These are phyloP conservation scores for Sebastes trivittatus DNA, from an alignment of 2,797 vertebrate species.

Conservation along the genomic window DNA sequence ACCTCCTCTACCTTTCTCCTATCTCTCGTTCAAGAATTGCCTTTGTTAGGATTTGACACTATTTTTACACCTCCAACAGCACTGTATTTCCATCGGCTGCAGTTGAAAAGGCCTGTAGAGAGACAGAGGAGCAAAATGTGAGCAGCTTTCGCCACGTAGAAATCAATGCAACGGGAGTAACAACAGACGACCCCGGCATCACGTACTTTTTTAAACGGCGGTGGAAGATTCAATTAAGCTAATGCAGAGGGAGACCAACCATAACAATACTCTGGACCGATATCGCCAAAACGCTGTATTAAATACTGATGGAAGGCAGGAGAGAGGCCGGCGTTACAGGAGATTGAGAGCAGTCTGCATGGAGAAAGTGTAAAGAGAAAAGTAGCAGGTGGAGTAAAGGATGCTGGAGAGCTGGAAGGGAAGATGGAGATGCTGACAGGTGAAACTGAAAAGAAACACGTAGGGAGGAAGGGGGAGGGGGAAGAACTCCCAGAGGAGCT, in stretches of 20 bases:
- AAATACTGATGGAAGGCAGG: constrained; percentile 14
- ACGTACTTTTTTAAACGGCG: constrained; percentile 16
- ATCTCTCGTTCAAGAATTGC: constrained; percentile 59
- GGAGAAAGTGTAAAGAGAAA: constrained; percentile 9
- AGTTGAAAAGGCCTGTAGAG: constrained; percentile 37
- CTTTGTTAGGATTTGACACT: constrained; percentile 75
- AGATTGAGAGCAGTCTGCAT: constrained; percentile 14
- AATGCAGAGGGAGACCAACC: constrained; percentile 33
- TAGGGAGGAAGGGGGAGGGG: background rate
- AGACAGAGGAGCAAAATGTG: constrained; percentile 18
- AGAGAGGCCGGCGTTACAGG: background rate
- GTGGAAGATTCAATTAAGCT: constrained; percentile 51
- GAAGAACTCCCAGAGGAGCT: constrained; percentile 43
- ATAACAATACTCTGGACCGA: constrained; percentile 34
- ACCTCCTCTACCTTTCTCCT: constrained; percentile 1
- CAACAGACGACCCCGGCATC: background rate
- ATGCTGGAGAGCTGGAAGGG: background rate
- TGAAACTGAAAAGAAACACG: constrained; percentile 46
- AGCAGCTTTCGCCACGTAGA: constrained; percentile 12
- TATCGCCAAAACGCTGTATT: constrained; percentile 14
- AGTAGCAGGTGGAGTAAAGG: constrained; percentile 27
- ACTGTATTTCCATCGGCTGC: constrained; percentile 46
- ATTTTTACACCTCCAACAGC: constrained; percentile 64
- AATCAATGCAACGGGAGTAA: constrained; percentile 19
- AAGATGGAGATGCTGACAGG: constrained; percentile 59